Conservation (phyloP, 2,113 vertebrate genomes). For the Lichenostomus cassidix region DNA sequence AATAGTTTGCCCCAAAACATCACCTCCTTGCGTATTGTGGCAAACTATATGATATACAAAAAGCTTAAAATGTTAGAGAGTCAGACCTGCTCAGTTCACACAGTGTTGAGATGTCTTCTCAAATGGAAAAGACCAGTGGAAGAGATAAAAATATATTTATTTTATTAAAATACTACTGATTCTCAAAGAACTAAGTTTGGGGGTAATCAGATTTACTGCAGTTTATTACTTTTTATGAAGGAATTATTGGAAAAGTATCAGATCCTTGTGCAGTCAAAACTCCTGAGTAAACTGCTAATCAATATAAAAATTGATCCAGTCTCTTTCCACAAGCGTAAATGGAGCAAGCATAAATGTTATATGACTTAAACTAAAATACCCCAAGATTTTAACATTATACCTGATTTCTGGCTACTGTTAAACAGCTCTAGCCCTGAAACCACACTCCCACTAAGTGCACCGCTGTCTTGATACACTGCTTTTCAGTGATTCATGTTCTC, state of each 20-base stretch:
- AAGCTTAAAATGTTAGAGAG: not conserved
- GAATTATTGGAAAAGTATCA: slow-evolving; percentile 16
- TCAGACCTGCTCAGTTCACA: not conserved
- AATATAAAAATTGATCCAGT: not conserved
- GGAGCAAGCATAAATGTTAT: not conserved
- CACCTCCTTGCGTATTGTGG: not conserved
- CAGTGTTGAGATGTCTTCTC: not conserved
- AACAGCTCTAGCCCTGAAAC: not conserved
- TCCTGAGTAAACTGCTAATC: not conserved
- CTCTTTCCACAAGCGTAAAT: not conserved
- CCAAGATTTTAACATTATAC: not conserved
- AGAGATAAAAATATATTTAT: not conserved
- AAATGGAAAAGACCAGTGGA: not conserved
- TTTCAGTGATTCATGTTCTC: not conserved
- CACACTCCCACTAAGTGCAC: not conserved
- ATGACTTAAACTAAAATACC: not conserved
- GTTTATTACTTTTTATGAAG: not conserved
- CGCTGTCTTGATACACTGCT: not conserved
- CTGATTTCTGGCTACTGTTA: not conserved
- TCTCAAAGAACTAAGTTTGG: not conserved
- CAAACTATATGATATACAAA: not conserved
- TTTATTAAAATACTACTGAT: not conserved
- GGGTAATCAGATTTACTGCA: not conserved
- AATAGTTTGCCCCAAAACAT: not conserved
- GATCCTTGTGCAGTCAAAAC: not conserved